phyloP scores from a whole-genome alignment of 2,888 invertebrate species.

The Prosopocoilus inquinatus region DNA sequence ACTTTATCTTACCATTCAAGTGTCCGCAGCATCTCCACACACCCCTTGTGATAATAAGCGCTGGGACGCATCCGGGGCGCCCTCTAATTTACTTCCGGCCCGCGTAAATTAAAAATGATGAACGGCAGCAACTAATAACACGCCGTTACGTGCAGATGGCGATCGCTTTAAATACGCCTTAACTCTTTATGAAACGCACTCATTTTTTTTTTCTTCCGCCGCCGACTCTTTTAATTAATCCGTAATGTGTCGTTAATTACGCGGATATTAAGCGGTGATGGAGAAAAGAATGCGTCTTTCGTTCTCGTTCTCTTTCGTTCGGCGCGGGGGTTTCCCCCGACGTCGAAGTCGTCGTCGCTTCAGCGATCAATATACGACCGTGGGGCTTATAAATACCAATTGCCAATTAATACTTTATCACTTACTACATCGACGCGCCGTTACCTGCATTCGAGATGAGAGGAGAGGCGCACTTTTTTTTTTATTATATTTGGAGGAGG shows the following conservation, averaged over 20 bases:
- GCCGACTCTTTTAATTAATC: conserved; percentile 11
- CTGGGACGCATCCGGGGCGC: no score
- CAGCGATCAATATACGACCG: not conserved
- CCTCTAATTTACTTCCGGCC: not conserved
- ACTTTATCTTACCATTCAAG: conserved; percentile 20
- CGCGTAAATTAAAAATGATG: conserved; percentile 26
- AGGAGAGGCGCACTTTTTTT: not conserved
- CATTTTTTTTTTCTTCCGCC: not conserved
- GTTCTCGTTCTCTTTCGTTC: not conserved
- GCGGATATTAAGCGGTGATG: not conserved
- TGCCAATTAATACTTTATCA: conserved; percentile 14
- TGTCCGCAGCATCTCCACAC: conserved; percentile 13
- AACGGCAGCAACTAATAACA: conserved; percentile 19
- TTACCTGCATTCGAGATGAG: conserved; percentile 7
- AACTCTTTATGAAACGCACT: conserved; percentile 13
- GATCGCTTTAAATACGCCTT: not conserved
- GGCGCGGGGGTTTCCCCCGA: no score
- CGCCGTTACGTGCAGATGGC: conserved; percentile 12
- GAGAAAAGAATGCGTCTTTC: not conserved
- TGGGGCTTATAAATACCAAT: conserved; percentile 11
- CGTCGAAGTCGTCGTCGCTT: no score
- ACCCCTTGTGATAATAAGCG: not conserved
- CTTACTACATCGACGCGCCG: conserved; percentile 8
- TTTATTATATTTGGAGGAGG: not conserved
- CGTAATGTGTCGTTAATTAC: not conserved